A percentile compares a stretch with the other conserved stretches of the same genome.
phyloP scores from a whole-genome alignment of 1,140 invertebrate genomes.

The Thereuonema tuberculata region DNA sequence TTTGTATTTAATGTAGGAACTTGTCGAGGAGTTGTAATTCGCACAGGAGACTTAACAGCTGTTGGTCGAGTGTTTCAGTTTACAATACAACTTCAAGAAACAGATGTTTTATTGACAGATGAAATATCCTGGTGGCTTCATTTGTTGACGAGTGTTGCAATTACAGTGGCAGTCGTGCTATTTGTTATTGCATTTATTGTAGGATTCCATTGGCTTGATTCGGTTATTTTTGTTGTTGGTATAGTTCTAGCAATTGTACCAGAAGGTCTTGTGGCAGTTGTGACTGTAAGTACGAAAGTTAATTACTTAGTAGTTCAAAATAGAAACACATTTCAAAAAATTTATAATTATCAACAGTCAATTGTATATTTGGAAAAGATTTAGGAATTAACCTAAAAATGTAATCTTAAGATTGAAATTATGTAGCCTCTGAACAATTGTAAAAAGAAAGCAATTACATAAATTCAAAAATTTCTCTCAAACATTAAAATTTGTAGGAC shows the following conservation, averaged over 20 bases:
- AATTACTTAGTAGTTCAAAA: not conserved
- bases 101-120: conserved; percentile 34
- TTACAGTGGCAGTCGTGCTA: conserved; percentile 34
- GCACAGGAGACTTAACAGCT: conserved; percentile 34
- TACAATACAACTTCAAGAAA: conserved; percentile 33
- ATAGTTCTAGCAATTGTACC: conserved; percentile 33
- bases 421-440: too few species aligned
- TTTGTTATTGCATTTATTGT: conserved; percentile 25
- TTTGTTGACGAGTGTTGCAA: conserved; percentile 33
- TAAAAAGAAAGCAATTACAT: too few species aligned
- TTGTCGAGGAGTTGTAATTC: conserved; percentile 32
- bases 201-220: conserved; percentile 14
- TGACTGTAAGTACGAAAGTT: conserved; percentile 27
- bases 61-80: conserved; percentile 40
- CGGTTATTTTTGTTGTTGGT: conserved; percentile 20
- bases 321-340: not conserved
- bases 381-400: too few species aligned
- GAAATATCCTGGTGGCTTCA: conserved; percentile 38
- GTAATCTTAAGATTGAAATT: too few species aligned
- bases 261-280: conserved; percentile 32
- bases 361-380: too few species aligned
- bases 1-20: conserved; percentile 20
- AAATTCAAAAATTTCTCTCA: too few species aligned
- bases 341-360: too few species aligned
- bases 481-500: too few species aligned